These are phyloP conservation scores for Belonocnema kinseyi DNA, from an alignment of 1,140 invertebrate genomes.

Conservation along the genomic window DNA sequence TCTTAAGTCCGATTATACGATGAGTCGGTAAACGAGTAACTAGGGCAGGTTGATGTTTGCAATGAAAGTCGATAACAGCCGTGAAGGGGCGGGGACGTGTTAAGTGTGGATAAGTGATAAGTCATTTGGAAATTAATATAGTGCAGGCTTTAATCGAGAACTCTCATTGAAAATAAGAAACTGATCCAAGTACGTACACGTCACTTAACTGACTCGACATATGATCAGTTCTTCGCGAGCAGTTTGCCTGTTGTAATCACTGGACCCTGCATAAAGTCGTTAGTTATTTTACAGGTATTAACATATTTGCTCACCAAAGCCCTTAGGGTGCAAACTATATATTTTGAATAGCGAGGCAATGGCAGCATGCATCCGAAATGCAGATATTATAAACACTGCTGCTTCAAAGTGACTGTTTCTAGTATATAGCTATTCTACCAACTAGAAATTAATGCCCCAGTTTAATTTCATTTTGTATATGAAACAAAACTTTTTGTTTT, in stretches of 20 bases:
- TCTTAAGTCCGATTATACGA: constrained; percentile 42
- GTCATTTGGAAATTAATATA: constrained; percentile 55
- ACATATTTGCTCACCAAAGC: constrained; percentile 59
- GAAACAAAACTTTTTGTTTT: background rate
- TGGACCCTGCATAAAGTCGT: constrained; percentile 59
- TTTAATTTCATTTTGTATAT: background rate
- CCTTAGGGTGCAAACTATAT: constrained; percentile 57
- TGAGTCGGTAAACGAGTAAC: constrained; percentile 54
- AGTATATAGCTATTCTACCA: background rate
- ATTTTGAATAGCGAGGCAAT: constrained; percentile 49
- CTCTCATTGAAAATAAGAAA: constrained; percentile 52
- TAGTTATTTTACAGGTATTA: constrained; percentile 64
- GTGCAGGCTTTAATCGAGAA: constrained; percentile 50
- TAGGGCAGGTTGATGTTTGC: constrained; percentile 56
- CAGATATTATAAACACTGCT: constrained; percentile 48
- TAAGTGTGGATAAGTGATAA: constrained; percentile 53
- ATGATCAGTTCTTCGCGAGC: constrained; percentile 37
- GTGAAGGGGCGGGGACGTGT: constrained; percentile 48
- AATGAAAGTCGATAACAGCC: constrained; percentile 52
- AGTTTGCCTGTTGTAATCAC: constrained; percentile 54
- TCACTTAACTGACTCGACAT: constrained; percentile 49
- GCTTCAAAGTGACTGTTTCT: constrained; percentile 41
- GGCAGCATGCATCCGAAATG: constrained; percentile 38
- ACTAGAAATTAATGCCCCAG: background rate
- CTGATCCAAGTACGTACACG: constrained; percentile 47